phyloP scores from a whole-genome alignment of 2,888 invertebrate genomes.

The Drepana falcataria region DNA sequence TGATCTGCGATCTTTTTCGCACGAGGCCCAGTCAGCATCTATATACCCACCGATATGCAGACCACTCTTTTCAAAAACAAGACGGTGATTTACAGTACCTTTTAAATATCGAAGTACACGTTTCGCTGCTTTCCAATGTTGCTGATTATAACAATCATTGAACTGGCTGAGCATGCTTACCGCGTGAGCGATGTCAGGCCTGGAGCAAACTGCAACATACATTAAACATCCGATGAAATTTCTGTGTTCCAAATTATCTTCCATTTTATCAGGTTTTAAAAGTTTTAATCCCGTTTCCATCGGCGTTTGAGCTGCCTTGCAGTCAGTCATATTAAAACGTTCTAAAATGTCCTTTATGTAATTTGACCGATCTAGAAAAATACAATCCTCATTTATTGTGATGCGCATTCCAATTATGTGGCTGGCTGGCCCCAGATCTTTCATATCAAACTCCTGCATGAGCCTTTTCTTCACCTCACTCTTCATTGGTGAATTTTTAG shows the following conservation, averaged over 20 bases:
- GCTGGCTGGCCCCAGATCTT: background rate
- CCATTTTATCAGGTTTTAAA: background rate
- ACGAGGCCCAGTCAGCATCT: constrained; percentile 8
- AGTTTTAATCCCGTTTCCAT: background rate
- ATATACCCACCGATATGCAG: constrained; percentile 1
- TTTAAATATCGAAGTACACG: background rate
- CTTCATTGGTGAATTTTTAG: background rate
- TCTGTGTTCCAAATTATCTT: background rate
- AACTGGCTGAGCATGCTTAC: constrained; percentile 3
- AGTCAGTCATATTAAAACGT: constrained; percentile 1
- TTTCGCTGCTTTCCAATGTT: constrained; percentile 1
- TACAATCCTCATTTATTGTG: background rate
- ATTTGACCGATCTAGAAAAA: background rate
- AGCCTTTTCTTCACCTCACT: background rate
- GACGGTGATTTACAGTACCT: background rate
- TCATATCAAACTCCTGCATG: background rate
- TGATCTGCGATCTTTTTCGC: constrained; percentile 6
- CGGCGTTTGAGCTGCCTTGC: background rate
- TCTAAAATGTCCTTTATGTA: constrained; percentile 1
- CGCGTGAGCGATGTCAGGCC: constrained; percentile 4
- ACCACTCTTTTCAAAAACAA: background rate
- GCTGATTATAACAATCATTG: background rate
- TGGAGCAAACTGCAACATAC: background rate
- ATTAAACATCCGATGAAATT: constrained; percentile 2
- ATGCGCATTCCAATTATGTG: background rate